phyloP scores from a whole-genome alignment of 2,797 vertebrate species.

The Urocyon cinereoargenteus region DNA sequence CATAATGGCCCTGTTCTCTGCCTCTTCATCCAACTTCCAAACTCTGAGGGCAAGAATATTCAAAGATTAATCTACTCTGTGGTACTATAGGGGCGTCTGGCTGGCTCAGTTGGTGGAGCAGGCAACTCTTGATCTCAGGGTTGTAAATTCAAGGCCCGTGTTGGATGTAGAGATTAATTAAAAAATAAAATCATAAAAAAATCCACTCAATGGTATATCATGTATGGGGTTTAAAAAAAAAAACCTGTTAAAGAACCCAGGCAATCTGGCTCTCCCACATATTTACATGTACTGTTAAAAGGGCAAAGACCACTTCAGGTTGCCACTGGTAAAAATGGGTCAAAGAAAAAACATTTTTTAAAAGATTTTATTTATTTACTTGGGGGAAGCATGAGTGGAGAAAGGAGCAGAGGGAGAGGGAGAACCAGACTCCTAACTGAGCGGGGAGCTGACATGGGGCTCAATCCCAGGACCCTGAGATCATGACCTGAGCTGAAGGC shows the following conservation, averaged over 20 bases:
- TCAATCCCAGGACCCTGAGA: background rate
- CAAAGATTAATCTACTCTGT: background rate
- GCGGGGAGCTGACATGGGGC: background rate
- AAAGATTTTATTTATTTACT: no score
- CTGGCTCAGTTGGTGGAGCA: background rate
- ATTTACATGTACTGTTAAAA: background rate
- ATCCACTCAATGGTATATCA: background rate
- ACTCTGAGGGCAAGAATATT: background rate
- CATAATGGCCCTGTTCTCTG: background rate
- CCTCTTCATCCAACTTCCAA: background rate
- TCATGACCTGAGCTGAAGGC: background rate
- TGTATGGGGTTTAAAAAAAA: no score
- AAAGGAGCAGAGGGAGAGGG: no score
- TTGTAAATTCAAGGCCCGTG: background rate
- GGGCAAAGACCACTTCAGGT: background rate
- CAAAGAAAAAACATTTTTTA: background rate
- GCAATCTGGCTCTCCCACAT: background rate
- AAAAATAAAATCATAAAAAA: background rate
- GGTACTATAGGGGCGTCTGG: background rate
- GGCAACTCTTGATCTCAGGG: background rate
- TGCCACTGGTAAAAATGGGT: background rate
- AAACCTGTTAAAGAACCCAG: background rate
- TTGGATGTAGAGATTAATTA: background rate
- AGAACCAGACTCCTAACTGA: background rate
- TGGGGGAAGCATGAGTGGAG: no score